Evolutionary conservation across 1,140 invertebrate species (phyloP).

Genomic region (Sycophila sp.): DNA sequence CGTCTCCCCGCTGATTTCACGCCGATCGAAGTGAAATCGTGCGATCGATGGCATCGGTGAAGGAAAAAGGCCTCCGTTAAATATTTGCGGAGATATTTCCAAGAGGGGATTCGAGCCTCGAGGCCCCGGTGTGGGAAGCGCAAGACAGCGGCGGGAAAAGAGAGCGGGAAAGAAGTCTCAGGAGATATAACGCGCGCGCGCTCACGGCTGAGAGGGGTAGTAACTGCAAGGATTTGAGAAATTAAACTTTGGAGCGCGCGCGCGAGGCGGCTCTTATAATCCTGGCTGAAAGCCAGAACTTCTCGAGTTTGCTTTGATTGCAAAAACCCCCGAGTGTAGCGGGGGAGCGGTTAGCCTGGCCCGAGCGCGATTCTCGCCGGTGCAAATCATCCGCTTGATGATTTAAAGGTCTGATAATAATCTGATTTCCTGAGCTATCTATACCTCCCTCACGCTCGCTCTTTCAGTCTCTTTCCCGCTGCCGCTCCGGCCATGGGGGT

Average conservation of each 20-base stretch:
- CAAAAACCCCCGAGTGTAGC: conserved; percentile 40
- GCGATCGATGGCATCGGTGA: conserved; percentile 9
- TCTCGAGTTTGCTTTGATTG: conserved; percentile 50
- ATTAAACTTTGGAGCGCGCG: conserved; percentile 54
- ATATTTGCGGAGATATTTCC: conserved; percentile 28
- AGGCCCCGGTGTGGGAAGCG: neutral
- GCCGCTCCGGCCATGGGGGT: too few relatives aligned
- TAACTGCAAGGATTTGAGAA: conserved; percentile 54
- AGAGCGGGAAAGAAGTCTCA: conserved; percentile 20
- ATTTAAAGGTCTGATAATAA: conserved; percentile 32
- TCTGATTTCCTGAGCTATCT: neutral
- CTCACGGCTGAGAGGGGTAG: neutral
- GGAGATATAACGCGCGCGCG: conserved; percentile 14
- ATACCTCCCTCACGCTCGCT: too few relatives aligned
- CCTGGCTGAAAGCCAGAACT: conserved; percentile 53
- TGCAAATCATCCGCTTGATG: conserved; percentile 24
- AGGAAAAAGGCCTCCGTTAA: conserved; percentile 15
- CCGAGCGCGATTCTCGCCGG: conserved; percentile 18
- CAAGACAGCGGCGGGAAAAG: neutral
- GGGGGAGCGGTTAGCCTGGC: conserved; percentile 33
- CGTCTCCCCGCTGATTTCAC: conserved; percentile 8
- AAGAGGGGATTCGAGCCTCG: conserved; percentile 2
- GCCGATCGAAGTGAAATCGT: neutral
- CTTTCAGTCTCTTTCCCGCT: too few relatives aligned
- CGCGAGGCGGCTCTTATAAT: conserved; percentile 51